Percentiles rank a stretch among this genome's conserved stretches.
Evolutionary conservation across 1,140 invertebrate genomes (phyloP).

Genomic region (Archivesica marissinica): DNA sequence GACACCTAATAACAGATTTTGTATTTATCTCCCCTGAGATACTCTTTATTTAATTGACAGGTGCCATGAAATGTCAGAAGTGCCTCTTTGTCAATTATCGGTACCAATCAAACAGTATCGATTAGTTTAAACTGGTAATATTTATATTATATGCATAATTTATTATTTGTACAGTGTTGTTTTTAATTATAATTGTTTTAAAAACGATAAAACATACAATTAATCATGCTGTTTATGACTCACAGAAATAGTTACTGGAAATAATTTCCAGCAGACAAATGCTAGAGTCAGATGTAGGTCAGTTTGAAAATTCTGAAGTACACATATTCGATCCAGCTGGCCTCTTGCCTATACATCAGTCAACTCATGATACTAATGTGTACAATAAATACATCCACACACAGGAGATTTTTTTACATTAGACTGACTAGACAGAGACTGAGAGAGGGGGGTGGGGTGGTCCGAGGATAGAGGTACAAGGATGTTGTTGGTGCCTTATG

Average conservation of each 20-base stretch:
- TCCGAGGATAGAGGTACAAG: no score
- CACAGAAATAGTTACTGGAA: no score
- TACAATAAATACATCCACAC: no score
- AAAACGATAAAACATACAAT: not conserved
- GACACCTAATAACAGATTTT: not conserved
- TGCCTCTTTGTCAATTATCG: not conserved
- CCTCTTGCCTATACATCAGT: no score
- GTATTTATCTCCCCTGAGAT: constrained; percentile 30
- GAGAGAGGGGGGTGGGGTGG: no score
- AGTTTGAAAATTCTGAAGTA: not conserved
- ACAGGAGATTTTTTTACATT: no score
- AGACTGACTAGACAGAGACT: no score
- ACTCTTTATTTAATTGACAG: constrained; percentile 47
- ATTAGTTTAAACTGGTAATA: not conserved
- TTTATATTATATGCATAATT: not conserved
- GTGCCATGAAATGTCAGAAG: constrained; percentile 32
- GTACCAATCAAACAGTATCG: not conserved
- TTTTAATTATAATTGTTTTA: not conserved
- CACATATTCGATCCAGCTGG: no score
- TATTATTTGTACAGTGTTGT: not conserved
- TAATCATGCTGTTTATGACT: not conserved
- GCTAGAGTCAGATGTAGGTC: not conserved
- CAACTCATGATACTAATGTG: no score
- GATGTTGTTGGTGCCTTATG: no score
- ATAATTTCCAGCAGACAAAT: not conserved